These are phyloP conservation scores for Limosa lapponica DNA, from an alignment of 2,797 vertebrate genomes.

Conservation along the genomic window DNA sequence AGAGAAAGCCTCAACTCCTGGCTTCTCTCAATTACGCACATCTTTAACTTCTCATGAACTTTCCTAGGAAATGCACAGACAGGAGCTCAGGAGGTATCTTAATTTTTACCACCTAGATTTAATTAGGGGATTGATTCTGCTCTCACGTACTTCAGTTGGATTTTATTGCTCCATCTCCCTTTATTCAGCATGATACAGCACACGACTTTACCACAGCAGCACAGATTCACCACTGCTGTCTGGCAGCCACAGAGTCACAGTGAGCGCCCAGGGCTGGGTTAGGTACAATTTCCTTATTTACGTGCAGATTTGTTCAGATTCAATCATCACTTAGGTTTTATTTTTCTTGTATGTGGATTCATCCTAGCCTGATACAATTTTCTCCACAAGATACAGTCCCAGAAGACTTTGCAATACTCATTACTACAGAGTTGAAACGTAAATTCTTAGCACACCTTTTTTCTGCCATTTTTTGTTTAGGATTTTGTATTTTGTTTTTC, in stretches of 20 bases:
- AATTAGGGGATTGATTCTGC: not conserved
- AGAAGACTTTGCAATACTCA: not conserved
- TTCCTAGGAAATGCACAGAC: not conserved
- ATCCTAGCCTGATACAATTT: not conserved
- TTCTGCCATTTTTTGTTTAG: not conserved
- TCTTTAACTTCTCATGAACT: conserved; percentile 44
- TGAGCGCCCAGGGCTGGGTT: not conserved
- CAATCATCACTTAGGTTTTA: not conserved
- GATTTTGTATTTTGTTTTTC: conserved; percentile 46
- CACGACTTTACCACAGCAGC: not conserved
- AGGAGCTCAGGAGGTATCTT: not conserved
- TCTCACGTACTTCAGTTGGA: not conserved
- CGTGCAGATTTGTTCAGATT: not conserved
- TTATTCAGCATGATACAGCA: not conserved
- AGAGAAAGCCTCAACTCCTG: not conserved
- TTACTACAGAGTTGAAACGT: not conserved
- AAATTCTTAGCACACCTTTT: conserved; percentile 38
- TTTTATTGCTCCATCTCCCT: not conserved
- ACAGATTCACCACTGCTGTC: not conserved
- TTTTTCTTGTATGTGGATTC: not conserved
- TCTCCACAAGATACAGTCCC: not conserved
- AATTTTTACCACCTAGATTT: not conserved
- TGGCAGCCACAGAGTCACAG: not conserved
- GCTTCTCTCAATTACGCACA: not conserved
- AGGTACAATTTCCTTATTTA: not conserved